These are phyloP conservation scores for Tuta absoluta DNA, from an alignment of 2,888 invertebrate genomes.

Conservation along the genomic window DNA sequence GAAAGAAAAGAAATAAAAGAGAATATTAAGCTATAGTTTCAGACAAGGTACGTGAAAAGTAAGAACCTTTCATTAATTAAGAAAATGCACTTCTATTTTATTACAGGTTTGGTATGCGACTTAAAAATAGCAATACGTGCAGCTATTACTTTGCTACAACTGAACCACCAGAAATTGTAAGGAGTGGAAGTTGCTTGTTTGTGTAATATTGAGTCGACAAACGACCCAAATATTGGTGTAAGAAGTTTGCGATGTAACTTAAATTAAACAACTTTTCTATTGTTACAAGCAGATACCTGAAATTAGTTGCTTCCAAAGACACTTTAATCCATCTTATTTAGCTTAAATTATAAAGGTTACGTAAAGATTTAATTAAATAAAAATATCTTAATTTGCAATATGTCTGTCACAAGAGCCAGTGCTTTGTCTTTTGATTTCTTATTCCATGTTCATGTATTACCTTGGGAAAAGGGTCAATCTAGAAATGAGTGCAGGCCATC, in stretches of 20 bases:
- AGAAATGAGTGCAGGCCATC: constrained; percentile 70
- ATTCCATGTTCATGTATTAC: constrained; percentile 24
- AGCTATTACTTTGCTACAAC: neutral
- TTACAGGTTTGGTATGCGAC: neutral
- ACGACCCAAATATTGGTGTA: no score
- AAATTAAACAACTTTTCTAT: no score
- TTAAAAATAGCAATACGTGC: neutral
- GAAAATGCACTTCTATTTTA: neutral
- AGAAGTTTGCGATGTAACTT: no score
- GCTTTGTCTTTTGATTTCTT: neutral
- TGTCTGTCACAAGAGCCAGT: neutral
- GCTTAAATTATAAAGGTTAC: no score
- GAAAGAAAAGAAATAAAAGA: no score
- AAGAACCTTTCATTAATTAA: neutral
- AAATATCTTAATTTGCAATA: neutral
- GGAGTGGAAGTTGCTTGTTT: neutral
- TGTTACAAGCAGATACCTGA: no score
- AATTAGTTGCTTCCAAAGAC: no score
- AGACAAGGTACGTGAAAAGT: neutral
- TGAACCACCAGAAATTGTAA: neutral
- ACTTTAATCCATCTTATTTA: no score
- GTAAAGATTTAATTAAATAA: no score
- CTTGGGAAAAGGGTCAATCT: constrained; percentile 66
- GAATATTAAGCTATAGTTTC: no score
- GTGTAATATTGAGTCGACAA: no score